Evolutionary conservation across 2,888 invertebrate genomes (phyloP).

Genomic region (Macroteleia sp.): DNA sequence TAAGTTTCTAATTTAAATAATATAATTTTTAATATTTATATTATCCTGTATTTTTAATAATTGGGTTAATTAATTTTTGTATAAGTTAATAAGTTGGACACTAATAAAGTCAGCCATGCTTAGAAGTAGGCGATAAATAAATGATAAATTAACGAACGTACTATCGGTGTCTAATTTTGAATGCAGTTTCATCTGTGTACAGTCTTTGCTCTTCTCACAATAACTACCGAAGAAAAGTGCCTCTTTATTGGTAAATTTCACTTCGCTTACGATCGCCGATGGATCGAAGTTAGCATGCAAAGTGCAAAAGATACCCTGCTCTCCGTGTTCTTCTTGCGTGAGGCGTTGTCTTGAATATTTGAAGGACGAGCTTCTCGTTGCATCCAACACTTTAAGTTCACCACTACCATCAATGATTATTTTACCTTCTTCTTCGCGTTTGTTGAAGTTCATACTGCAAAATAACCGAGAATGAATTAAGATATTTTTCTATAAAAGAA

Average conservation of each 20-base stretch:
- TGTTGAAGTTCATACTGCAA: conserved; percentile 89
- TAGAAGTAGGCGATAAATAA: no score
- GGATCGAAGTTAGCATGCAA: conserved; percentile 89
- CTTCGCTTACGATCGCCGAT: conserved; percentile 88
- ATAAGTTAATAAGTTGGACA: no score
- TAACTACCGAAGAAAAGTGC: conserved; percentile 89
- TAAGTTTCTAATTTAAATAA: no score
- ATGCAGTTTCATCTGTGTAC: conserved; percentile 89
- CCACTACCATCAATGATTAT: conserved; percentile 91
- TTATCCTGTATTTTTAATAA: no score
- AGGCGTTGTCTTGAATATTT: conserved; percentile 88
- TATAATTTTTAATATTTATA: no score
- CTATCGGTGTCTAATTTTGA: conserved; percentile 82
- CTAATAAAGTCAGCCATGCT: no score
- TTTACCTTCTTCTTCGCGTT: conserved; percentile 87
- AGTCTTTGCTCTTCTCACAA: conserved; percentile 92
- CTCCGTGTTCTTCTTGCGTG: conserved; percentile 86
- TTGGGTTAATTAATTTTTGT: no score
- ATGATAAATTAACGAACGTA: no score
- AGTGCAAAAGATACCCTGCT: conserved; percentile 88
- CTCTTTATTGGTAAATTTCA: conserved; percentile 89
- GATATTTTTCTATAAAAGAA: no score
- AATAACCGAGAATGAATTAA: no score
- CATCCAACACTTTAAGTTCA: conserved; percentile 88
- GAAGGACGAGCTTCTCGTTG: conserved; percentile 89